phyloP scores from a whole-genome alignment of 2,888 invertebrate genomes.

The Phytoseiulus persimilis region DNA sequence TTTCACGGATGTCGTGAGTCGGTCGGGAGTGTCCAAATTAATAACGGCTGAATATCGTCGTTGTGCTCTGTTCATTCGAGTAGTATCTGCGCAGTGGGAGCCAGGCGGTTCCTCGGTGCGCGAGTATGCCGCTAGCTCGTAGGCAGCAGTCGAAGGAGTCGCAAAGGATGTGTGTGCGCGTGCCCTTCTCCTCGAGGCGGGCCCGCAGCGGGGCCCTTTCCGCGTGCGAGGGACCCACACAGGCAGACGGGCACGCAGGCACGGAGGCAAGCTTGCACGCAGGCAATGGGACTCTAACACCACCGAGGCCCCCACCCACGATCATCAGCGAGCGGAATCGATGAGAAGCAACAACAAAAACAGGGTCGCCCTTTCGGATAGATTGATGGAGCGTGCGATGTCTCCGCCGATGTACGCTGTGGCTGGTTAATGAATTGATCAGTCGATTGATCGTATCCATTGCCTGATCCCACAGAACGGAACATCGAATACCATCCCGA shows the following conservation, averaged over 20 bases:
- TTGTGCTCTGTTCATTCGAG: neutral
- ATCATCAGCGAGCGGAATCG: neutral
- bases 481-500: neutral
- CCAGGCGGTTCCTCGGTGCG: neutral
- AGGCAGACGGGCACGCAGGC: neutral
- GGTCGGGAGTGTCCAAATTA: too few relatives aligned
- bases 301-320: neutral
- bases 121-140: neutral
- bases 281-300: neutral
- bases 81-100: neutral
- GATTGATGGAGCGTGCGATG: neutral
- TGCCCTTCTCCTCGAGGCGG: conserved; percentile 1
- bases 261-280: neutral
- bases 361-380: neutral
- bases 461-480: neutral
- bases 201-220: neutral
- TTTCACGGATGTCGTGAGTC: too few relatives aligned
- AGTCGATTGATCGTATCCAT: neutral
- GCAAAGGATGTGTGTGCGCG: neutral
- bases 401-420: neutral
- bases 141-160: neutral
- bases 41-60: too few relatives aligned
- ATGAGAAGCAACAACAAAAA: conserved; percentile 5
- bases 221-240: neutral
- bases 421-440: neutral